These are phyloP conservation scores for Andrena minutula DNA, from an alignment of 2,888 invertebrate species.

Conservation along the genomic window DNA sequence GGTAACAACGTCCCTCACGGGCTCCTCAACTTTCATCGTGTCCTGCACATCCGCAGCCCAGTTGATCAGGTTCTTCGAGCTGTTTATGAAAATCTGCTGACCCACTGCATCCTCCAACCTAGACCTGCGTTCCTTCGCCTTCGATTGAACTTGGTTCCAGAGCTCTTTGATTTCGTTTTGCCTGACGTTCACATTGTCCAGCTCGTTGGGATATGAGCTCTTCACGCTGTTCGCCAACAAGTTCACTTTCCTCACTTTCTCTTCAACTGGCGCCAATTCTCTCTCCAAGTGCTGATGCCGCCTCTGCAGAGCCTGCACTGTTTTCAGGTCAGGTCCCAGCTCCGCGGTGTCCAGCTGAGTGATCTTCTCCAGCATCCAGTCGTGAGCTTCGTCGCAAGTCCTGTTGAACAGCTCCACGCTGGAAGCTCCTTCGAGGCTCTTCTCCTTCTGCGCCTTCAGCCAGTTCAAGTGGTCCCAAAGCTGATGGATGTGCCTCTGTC, in stretches of 20 bases:
- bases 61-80: conserved; percentile 92
- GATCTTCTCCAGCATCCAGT: conserved; percentile 99
- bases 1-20: conserved; percentile 95
- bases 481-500: conserved; percentile 94
- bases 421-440: conserved; percentile 95
- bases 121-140: conserved; percentile 93
- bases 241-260: conserved; percentile 93
- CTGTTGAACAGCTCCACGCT: conserved; percentile 98
- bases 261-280: conserved; percentile 97
- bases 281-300: conserved; percentile 97
- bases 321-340: conserved; percentile 94
- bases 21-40: conserved; percentile 91
- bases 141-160: conserved; percentile 95
- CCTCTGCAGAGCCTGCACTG: conserved; percentile 95
- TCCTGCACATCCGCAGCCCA: conserved; percentile 94
- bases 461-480: conserved; percentile 95
- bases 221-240: conserved; percentile 96
- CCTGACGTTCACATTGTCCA: conserved; percentile 92
- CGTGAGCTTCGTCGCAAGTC: conserved; percentile 97
- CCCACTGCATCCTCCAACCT: conserved; percentile 97
- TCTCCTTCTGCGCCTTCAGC: conserved; percentile 95
- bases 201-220: conserved; percentile 96
- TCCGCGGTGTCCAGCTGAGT: conserved; percentile 93
- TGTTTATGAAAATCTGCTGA: conserved; percentile 96
- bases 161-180: conserved; percentile 94